Conservation (phyloP, 2,797 vertebrate species). For the Gila robusta region DNA sequence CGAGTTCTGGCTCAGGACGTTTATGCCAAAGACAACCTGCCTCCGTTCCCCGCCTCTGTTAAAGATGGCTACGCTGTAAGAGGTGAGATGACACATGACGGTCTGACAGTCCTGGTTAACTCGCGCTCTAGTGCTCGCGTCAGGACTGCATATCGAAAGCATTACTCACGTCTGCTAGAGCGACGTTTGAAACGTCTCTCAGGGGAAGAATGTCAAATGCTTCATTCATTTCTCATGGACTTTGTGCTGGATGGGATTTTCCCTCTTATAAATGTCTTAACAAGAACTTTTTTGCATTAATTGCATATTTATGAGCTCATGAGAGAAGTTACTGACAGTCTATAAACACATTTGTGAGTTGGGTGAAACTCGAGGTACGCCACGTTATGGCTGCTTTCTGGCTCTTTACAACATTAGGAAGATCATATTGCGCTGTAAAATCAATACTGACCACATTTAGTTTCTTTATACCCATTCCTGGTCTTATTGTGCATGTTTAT, state of each 20-base stretch:
- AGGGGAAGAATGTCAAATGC: conserved; percentile 40
- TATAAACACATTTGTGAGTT: neutral
- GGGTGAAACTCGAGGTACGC: neutral
- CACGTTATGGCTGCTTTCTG: neutral
- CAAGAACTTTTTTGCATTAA: neutral
- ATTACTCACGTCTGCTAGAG: conserved; percentile 37
- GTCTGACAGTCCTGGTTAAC: conserved; percentile 47
- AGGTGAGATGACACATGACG: conserved; percentile 76
- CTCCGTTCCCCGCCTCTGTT: conserved; percentile 96
- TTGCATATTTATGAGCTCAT: neutral
- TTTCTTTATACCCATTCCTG: too few relatives aligned
- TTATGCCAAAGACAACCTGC: conserved; percentile 99
- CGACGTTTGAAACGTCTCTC: conserved; percentile 28
- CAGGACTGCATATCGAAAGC: conserved; percentile 15
- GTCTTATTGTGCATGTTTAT: too few relatives aligned
- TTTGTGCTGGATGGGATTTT: neutral
- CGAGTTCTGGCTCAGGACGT: conserved; percentile 98
- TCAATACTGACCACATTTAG: neutral
- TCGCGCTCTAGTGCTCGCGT: conserved; percentile 36
- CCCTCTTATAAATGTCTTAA: conserved; percentile 4
- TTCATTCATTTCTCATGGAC: conserved; percentile 27
- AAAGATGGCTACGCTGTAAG: conserved; percentile 98
- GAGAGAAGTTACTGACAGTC: neutral
- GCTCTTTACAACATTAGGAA: neutral
- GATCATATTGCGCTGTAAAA: neutral